Percentiles rank a stretch among this genome's conserved stretches.
phyloP scores from a whole-genome alignment of 2,888 invertebrate genomes.

The Mermis nigrescens region DNA sequence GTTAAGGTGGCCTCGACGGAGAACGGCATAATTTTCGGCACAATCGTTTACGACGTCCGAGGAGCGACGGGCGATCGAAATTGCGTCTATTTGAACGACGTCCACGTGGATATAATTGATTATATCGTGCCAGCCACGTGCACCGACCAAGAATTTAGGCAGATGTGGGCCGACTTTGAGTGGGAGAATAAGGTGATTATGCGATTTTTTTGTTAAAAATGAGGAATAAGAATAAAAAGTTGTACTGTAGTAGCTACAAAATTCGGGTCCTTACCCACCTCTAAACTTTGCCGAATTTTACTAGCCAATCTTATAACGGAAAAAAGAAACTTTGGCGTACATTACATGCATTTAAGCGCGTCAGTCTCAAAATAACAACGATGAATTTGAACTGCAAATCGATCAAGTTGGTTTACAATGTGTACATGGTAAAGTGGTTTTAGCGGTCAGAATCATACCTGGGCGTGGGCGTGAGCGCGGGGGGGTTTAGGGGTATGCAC shows the following conservation, averaged over 20 bases:
- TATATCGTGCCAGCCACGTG: conserved; percentile 68
- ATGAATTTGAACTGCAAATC: too few relatives aligned
- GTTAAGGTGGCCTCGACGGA: conserved; percentile 97
- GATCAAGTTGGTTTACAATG: too few relatives aligned
- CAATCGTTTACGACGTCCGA: conserved; percentile 91
- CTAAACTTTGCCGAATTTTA: too few relatives aligned
- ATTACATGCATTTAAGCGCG: too few relatives aligned
- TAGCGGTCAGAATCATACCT: too few relatives aligned
- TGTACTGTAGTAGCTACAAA: not conserved
- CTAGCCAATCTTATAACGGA: too few relatives aligned
- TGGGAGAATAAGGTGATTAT: conserved; percentile 86
- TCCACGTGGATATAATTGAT: conserved; percentile 97
- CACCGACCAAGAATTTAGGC: conserved; percentile 82
- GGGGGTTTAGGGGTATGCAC: too few relatives aligned
- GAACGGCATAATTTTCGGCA: conserved; percentile 97
- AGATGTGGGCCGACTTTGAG: conserved; percentile 99
- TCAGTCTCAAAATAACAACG: too few relatives aligned
- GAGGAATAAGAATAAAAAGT: not conserved
- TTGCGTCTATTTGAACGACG: conserved; percentile 93
- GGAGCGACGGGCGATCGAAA: conserved; percentile 79
- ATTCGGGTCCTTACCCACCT: too few relatives aligned
- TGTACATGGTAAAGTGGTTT: too few relatives aligned
- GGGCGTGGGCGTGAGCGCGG: too few relatives aligned
- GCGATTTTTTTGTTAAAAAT: not conserved
- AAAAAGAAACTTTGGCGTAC: too few relatives aligned